These are phyloP conservation scores for Apostichopus parvimensis DNA, from an alignment of 35 echinoderm and acorn worm species.

Conservation along the genomic window DNA sequence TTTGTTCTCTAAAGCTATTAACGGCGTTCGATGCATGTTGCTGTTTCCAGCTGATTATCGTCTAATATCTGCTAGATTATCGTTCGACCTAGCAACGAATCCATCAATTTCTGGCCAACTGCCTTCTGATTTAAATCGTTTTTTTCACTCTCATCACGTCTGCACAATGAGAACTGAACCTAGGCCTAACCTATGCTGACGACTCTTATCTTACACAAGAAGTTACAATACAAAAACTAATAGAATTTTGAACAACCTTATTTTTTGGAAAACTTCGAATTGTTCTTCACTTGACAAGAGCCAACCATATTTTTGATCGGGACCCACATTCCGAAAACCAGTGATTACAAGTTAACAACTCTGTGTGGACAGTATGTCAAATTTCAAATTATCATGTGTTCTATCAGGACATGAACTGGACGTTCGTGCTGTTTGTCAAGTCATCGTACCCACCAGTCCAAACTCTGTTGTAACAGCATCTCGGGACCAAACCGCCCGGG, in stretches of 20 bases:
- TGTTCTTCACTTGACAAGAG: too few relatives aligned
- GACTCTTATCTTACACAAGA: background rate
- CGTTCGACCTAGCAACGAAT: background rate
- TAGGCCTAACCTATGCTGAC: too few relatives aligned
- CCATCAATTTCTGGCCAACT: background rate
- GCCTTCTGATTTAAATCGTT: background rate
- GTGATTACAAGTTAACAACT: too few relatives aligned
- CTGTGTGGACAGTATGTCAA: constrained; percentile 12
- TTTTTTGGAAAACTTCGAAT: too few relatives aligned
- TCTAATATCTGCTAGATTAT: background rate
- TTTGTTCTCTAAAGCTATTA: background rate
- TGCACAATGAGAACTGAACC: too few relatives aligned
- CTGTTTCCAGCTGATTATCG: background rate
- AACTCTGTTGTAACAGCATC: constrained; percentile 78
- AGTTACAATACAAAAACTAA: too few relatives aligned
- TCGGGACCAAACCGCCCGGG: constrained; percentile 76
- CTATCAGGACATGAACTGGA: constrained; percentile 91
- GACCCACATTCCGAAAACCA: too few relatives aligned
- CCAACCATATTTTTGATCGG: too few relatives aligned
- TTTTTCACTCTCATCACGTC: background rate
- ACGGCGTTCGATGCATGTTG: background rate
- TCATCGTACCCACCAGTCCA: constrained; percentile 53
- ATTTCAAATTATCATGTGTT: constrained; percentile 77
- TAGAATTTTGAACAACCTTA: too few relatives aligned
- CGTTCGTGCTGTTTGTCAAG: constrained; percentile 77